Evolutionary conservation across 1,140 invertebrate genomes (phyloP), one percentile per base, ranked within the genome.

Genomic region (Philaenus spumarius): DNA sequence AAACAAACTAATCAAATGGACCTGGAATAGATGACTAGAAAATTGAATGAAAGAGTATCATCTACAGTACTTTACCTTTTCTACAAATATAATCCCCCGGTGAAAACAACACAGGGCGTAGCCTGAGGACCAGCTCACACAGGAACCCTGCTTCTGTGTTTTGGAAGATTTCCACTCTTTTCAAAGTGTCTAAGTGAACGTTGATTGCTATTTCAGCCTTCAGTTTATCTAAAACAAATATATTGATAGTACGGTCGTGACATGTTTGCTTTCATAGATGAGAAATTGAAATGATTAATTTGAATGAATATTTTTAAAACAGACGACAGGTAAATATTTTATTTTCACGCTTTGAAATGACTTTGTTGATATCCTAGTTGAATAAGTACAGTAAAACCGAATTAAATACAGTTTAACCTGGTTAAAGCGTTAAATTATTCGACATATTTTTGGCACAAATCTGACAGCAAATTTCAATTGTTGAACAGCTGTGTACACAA

Each of bases 131-230:
- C 59, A 98, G 80, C 76, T 98, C 95, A 76, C 95, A 97, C 20
- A 98, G 82, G 80, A 98, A 98, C 24, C 96, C 95, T 34, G 95
- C 95, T 76, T 98, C 96, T 2, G 96, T 98, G 73, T 97, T 97
- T 79, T 98, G 96, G 77, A 98, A 98, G 69, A 98, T 98, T 77
- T 98, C 95, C 65, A 98, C 95, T 70, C 95, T 83, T 78, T 95
- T 96, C 69, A 98, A 76, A 37, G 95, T 98, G 77, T 98, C 95
- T 75, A 98, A 80, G 75, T 98, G 95, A 60, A 98, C 95, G 77
- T 98, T 97, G 75, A 98, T 98, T 62, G 95, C 95, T 66, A 98
- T 98, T 79, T 98, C 96, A 35, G 95, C 95, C 77, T 97, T 98
- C 62, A 98, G 80, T 77, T 97, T 97, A 77, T 98, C 95, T 78